Base-by-base conservation (phyloP, 2,113 vertebrate genomes). In the Sinocyclocheilus maitianheensis region DNA sequence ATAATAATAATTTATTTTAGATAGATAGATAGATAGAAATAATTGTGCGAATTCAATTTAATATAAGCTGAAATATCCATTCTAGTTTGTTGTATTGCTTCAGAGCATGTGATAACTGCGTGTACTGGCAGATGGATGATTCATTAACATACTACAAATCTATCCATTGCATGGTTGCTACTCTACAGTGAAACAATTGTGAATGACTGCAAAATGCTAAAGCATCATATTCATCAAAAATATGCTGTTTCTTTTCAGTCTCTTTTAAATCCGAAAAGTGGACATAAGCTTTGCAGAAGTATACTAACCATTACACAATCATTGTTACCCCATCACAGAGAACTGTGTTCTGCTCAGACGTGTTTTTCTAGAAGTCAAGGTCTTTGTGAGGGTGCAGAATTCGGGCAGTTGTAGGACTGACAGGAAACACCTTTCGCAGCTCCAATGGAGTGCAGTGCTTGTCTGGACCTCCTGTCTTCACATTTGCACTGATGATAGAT, bases 361-460 rank as follows among this genome's bases (percentile, higher is more conserved):
- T n/a, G 55, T 24, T 81, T 81, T 81, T 63, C 20, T 85, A 30
- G 37, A 46, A 63, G 69, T 83, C 74, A 48, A 14, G 81, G 81
- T 71, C 46, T 81, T 78, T 78, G 18, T 51, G 20, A 37, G 24
- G 22, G 20, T 40, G 60, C 34, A 77, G 16, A 72, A 79, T 65
- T 81, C 1, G 43, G 48, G 22, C 43, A 48, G 43, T 16, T 11
- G 60, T n/a, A 40, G n/a, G 72, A 69, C 11, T 77, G 69, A 71
- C 58, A 90, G 89, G 87, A 90, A 90, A 83, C 87, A 90, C 82
- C 82, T 90, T 90, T 88, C 22, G 24, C 75, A 40, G 79, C 75
- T 43, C 24, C 24, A 48, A 37, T 37, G 62, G 43, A 46, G n/a
- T 7, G 26, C 26, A 18, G 72, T 53, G 5, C 48, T 71, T 8